Percentiles rank a stretch among this genome's conserved stretches.
Evolutionary conservation across 2,113 vertebrate species (phyloP).

Genomic region (Macaca mulatta): DNA sequence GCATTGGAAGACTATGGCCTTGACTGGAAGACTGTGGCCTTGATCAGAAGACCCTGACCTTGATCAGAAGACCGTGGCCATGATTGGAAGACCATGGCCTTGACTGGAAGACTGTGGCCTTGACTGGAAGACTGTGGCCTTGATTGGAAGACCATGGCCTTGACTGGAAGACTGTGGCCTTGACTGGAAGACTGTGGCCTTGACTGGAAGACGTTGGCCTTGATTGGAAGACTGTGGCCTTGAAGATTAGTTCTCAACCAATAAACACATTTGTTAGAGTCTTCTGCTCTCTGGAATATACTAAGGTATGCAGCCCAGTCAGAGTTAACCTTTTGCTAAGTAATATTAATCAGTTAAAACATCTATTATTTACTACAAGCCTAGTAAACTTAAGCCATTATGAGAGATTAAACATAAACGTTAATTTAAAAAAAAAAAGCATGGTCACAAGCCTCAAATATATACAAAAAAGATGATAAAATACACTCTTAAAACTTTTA

Average conservation of each 20-base stretch:
- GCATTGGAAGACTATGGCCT: not conserved
- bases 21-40: too few relatives aligned
- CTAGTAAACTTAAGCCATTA: not conserved
- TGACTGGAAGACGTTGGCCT: too few relatives aligned
- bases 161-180: too few relatives aligned
- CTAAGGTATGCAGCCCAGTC: not conserved
- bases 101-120: fast-evolving
- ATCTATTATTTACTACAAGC: not conserved
- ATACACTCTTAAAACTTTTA: not conserved
- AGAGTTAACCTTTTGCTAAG: not conserved
- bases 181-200: too few relatives aligned
- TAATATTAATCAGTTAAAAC: not conserved
- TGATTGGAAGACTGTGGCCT: not conserved
- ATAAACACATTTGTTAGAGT: not conserved
- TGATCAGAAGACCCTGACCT: too few relatives aligned
- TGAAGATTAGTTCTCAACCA: not conserved
- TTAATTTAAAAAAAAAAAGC: not conserved
- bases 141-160: fast-evolving
- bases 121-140: fast-evolving
- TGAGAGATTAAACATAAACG: not conserved
- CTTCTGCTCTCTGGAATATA: not conserved
- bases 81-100: fast-evolving
- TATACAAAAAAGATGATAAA: not conserved
- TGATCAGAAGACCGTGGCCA: fast-evolving
- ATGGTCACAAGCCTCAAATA: not conserved